These are phyloP conservation scores for Pogonomyrmex barbatus DNA, from an alignment of 1,140 invertebrate species.

Conservation along the genomic window DNA sequence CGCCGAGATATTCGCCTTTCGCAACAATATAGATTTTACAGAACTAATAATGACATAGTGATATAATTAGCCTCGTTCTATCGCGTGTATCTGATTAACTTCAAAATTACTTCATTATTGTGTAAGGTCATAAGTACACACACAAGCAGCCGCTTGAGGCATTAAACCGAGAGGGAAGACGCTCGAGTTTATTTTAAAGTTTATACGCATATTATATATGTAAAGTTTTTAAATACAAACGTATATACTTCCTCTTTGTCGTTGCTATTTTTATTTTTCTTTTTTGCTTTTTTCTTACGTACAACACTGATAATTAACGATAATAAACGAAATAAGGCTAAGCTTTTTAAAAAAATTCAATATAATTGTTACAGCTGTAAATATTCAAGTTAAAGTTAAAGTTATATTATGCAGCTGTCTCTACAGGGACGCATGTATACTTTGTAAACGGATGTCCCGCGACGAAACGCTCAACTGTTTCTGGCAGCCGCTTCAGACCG, in stretches of 20 bases:
- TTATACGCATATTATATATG: neutral
- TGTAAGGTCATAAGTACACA: conserved; percentile 6
- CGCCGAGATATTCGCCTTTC: neutral
- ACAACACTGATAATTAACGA: neutral
- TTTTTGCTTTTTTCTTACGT: neutral
- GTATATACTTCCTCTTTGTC: neutral
- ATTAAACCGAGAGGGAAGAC: neutral
- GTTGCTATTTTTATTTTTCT: neutral
- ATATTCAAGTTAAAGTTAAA: neutral
- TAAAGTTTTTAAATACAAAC: neutral
- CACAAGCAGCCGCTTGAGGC: neutral
- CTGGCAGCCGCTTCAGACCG: neutral
- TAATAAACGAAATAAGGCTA: neutral
- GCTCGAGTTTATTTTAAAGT: conserved; percentile 31
- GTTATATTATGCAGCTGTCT: neutral
- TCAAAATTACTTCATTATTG: neutral
- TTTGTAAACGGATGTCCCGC: conserved; percentile 10
- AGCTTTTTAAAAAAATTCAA: neutral
- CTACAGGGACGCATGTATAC: conserved; percentile 33
- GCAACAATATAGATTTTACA: neutral
- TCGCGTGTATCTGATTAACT: neutral
- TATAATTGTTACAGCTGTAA: neutral
- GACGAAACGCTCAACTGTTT: conserved; percentile 29
- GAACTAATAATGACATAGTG: neutral
- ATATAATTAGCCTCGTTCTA: neutral